Evolutionary conservation across 2,888 invertebrate species (phyloP).

Genomic region (Cataglyphis cursor): DNA sequence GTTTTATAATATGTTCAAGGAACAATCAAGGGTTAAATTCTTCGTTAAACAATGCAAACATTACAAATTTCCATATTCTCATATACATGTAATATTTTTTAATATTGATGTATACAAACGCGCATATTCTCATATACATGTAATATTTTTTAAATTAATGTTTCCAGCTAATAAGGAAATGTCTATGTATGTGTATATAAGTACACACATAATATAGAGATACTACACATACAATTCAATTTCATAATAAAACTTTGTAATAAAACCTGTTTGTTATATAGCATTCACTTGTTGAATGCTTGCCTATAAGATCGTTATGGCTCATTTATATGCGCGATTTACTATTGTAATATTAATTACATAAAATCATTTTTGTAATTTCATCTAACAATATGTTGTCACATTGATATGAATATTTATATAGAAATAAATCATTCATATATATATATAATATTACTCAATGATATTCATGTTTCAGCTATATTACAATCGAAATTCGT

Average conservation of each 20-base stretch:
- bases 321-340: constrained; percentile 70
- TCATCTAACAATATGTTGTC: constrained; percentile 22
- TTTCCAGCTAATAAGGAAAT: constrained; percentile 67
- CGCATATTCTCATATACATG: constrained; percentile 65
- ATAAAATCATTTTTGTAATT: constrained; percentile 48
- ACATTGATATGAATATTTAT: constrained; percentile 29
- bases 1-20: constrained; percentile 47
- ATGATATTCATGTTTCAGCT: constrained; percentile 31
- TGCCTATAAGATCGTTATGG: constrained; percentile 61
- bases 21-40: constrained; percentile 76
- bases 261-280: constrained; percentile 68
- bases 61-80: constrained; percentile 71
- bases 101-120: constrained; percentile 72
- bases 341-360: constrained; percentile 67
- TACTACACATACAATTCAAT: constrained; percentile 68
- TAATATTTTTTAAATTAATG: constrained; percentile 73
- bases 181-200: constrained; percentile 65
- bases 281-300: constrained; percentile 68
- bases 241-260: constrained; percentile 74
- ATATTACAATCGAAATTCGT: constrained; percentile 61
- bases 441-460: constrained; percentile 1
- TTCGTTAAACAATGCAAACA: constrained; percentile 69
- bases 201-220: constrained; percentile 72
- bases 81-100: constrained; percentile 67
- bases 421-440: constrained; percentile 31